phyloP scores from a whole-genome alignment of 2,797 vertebrate species.

The Moxostoma hubbsi region DNA sequence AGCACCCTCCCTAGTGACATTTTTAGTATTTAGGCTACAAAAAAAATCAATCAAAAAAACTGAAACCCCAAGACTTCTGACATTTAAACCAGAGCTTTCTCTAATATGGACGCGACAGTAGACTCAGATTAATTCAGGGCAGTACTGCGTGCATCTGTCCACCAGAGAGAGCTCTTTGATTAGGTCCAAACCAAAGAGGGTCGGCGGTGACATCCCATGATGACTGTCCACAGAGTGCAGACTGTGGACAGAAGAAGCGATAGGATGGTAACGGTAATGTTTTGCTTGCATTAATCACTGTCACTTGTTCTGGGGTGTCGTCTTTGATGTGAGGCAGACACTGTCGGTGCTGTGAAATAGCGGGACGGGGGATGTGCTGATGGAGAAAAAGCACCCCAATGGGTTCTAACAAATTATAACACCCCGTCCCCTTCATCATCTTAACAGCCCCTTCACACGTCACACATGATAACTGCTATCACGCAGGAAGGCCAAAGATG shows the following conservation, averaged over 20 bases:
- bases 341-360: slow-evolving; percentile 49
- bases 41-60: too few relatives aligned
- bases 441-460: slow-evolving; percentile 21
- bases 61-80: too few relatives aligned
- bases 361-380: slow-evolving; percentile 60
- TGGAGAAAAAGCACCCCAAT: slow-evolving; percentile 79
- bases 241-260: slow-evolving; percentile 66
- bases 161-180: slow-evolving; percentile 76
- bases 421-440: slow-evolving; percentile 44
- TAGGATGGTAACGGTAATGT: slow-evolving; percentile 69
- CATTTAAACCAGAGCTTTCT: too few relatives aligned
- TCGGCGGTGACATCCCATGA: not conserved
- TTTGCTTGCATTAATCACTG: slow-evolving; percentile 79
- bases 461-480: slow-evolving; percentile 31
- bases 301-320: slow-evolving; percentile 69
- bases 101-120: too few relatives aligned
- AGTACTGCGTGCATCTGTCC: slow-evolving; percentile 50
- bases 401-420: slow-evolving; percentile 76
- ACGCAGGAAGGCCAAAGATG: not conserved
- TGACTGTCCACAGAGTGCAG: too few relatives aligned
- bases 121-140: too few relatives aligned
- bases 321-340: slow-evolving; percentile 82
- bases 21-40: too few relatives aligned
- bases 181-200: slow-evolving; percentile 29
- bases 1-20: too few relatives aligned